Evolutionary conservation across 2,888 invertebrate genomes (phyloP), one percentile per base, ranked within the genome.

Genomic region (Mythimna ferrago): DNA sequence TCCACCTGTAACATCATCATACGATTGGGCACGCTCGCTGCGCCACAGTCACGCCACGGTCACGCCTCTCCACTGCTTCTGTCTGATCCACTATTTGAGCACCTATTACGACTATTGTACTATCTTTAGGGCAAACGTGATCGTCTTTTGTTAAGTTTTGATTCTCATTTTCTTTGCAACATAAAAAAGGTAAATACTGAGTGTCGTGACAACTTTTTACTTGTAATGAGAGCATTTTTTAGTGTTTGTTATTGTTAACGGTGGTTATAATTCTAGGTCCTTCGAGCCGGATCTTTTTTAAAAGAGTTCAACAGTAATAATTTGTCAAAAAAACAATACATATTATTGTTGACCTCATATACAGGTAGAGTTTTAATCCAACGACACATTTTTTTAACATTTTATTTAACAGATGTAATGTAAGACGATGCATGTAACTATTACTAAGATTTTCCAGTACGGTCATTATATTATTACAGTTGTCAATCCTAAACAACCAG

Each of bases 61-160:
- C 80, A 79, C 74, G 80, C 57, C 19, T 51, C 53, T n/a, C 9
- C 26, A 58, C 41, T 57, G 32, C 19, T 14, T 51, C 63, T n/a
- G 19, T 14, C 11, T 35, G 60, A 21, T 61, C 35, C 51, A 58
- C 48, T 80, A 70, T 64, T 80, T 80, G 54, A 73, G 44, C 56
- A 80, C 70, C 80, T 83, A 83, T 80, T 83, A 83, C 66, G 26
- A 80, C 44, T 61, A 83, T 80, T 80, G 67, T 83, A 38, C 26
- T 21, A 62, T 51, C 21, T 80, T 64, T 62, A 60, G 14, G 32
- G 54, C 19, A 14, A 56, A 60, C 73, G 68, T 66, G 60, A 11
- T 14, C 21, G 16, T 53, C 53, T 71, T 68, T 76, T 54, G 80
- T 72, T 19, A n/a, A 14, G 10, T 51, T 73, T 21, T 26, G 58